Conservation (phyloP, 1,140 invertebrate genomes). For the Drosophila kepulauana region DNA sequence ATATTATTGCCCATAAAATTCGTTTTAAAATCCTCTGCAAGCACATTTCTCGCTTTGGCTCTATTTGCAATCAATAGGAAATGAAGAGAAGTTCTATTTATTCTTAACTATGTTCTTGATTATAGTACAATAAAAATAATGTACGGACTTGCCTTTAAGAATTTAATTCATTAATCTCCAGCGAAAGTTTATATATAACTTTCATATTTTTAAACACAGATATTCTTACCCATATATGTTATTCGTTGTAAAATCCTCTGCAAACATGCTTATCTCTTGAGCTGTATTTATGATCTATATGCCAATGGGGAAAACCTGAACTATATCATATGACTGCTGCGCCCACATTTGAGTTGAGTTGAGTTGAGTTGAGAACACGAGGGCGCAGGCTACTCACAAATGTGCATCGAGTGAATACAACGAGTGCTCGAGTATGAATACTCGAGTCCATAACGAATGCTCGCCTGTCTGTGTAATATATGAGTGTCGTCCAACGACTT, state of each 20-base stretch:
- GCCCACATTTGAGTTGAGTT: neutral
- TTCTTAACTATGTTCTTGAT: too few relatives aligned
- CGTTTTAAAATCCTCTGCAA: too few relatives aligned
- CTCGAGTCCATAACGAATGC: slow-evolving; percentile 22
- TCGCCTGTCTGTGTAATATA: slow-evolving; percentile 46
- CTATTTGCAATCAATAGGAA: too few relatives aligned
- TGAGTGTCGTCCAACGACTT: slow-evolving; percentile 39
- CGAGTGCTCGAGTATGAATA: neutral
- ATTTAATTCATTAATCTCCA: too few relatives aligned
- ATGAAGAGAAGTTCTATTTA: too few relatives aligned
- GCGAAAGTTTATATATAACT: too few relatives aligned
- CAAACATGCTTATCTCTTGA: slow-evolving; percentile 11
- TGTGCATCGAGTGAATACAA: slow-evolving; percentile 8
- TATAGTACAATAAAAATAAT: too few relatives aligned
- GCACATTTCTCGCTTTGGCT: too few relatives aligned
- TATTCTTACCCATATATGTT: neutral
- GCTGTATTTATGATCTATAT: slow-evolving; percentile 38
- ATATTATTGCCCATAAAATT: too few relatives aligned
- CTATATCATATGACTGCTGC: slow-evolving; percentile 36
- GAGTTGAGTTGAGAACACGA: slow-evolving; percentile 17
- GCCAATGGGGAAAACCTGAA: slow-evolving; percentile 21
- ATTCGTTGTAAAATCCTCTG: slow-evolving; percentile 8
- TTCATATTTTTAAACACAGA: too few relatives aligned
- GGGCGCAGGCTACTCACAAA: slow-evolving; percentile 18
- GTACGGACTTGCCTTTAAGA: too few relatives aligned